A percentile compares a stretch with the other conserved stretches of the same genome.
Conservation (phyloP, 2,888 invertebrate species). For the Aromia moschata region DNA sequence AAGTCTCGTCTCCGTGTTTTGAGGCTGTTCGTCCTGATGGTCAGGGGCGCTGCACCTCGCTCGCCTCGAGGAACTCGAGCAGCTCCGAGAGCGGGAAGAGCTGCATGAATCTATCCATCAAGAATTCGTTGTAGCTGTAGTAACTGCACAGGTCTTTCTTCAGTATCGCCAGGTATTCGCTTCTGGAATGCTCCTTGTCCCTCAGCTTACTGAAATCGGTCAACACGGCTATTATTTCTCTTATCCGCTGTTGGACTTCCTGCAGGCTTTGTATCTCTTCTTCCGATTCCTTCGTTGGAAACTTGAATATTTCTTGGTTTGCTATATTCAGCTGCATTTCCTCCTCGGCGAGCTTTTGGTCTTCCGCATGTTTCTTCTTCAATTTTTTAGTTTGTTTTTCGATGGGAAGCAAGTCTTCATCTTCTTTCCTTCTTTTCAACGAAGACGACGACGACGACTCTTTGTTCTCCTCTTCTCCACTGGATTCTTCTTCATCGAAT, state of each 20-base stretch:
- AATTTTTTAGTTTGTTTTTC: conserved; percentile 85
- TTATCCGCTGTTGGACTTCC: conserved; percentile 88
- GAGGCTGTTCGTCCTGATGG: conserved; percentile 94
- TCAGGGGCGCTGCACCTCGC: conserved; percentile 95
- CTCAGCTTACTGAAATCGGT: conserved; percentile 80
- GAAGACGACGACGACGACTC: too few relatives aligned
- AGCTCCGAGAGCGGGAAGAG: conserved; percentile 88
- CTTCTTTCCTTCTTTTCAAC: too few relatives aligned
- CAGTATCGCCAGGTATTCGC: conserved; percentile 84
- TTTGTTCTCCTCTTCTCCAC: too few relatives aligned
- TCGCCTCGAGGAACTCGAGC: conserved; percentile 94
- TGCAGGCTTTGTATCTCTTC: conserved; percentile 78
- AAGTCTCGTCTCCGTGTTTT: conserved; percentile 92
- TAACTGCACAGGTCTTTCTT: conserved; percentile 88
- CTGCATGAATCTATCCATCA: conserved; percentile 92
- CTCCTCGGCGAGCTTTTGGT: conserved; percentile 79
- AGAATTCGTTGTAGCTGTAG: conserved; percentile 97
- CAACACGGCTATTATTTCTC: conserved; percentile 82
- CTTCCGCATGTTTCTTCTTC: conserved; percentile 75
- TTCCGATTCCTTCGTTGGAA: conserved; percentile 80
- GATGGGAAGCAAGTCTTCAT: conserved; percentile 82
- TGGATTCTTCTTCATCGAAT: conserved; percentile 47
- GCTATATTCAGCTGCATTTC: conserved; percentile 85
- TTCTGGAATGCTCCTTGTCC: conserved; percentile 75
- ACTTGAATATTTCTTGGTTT: conserved; percentile 79